Percentiles rank a stretch among this genome's conserved stretches.
Evolutionary conservation across 2,888 invertebrate species (phyloP).

Genomic region (Leucophora obtusa): DNA sequence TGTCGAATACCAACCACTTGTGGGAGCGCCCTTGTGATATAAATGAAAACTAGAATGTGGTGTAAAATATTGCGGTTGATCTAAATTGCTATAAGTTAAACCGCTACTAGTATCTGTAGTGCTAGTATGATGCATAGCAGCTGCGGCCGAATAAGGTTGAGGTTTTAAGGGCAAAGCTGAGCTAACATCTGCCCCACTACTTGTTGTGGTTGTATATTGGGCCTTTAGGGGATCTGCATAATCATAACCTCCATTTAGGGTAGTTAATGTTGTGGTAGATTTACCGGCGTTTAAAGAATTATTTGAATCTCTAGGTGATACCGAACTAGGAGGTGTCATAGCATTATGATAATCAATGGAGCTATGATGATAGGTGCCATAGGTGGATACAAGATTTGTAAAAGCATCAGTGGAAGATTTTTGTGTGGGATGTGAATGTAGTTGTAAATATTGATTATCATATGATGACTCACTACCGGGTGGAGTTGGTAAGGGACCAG

Average conservation of each 20-base stretch:
- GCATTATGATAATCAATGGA: constrained; percentile 92
- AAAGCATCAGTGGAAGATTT: constrained; percentile 81
- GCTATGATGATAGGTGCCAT: constrained; percentile 81
- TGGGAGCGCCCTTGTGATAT: constrained; percentile 86
- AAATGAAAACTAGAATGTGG: constrained; percentile 91
- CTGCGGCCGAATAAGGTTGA: constrained; percentile 89
- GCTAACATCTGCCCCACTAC: constrained; percentile 80
- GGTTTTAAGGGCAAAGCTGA: constrained; percentile 91
- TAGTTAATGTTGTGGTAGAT: constrained; percentile 53
- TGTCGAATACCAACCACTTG: constrained; percentile 88
- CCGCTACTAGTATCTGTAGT: constrained; percentile 83
- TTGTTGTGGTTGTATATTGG: constrained; percentile 74
- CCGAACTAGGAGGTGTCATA: constrained; percentile 98
- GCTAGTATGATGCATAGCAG: constrained; percentile 81
- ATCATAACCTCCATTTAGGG: constrained; percentile 79
- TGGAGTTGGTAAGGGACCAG: constrained; percentile 91
- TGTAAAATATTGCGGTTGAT: constrained; percentile 92
- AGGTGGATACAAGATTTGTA: constrained; percentile 81
- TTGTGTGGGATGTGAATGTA: constrained; percentile 79
- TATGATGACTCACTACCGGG: constrained; percentile 90
- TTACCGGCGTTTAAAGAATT: constrained; percentile 79
- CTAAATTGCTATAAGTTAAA: constrained; percentile 82
- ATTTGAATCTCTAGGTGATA: constrained; percentile 93
- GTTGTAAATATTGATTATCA: constrained; percentile 82
- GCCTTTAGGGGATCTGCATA: constrained; percentile 83